Percentiles rank a stretch among this genome's conserved stretches.
Conservation (phyloP, 2,797 vertebrate species). For the Dendrocincla tyrannina region DNA sequence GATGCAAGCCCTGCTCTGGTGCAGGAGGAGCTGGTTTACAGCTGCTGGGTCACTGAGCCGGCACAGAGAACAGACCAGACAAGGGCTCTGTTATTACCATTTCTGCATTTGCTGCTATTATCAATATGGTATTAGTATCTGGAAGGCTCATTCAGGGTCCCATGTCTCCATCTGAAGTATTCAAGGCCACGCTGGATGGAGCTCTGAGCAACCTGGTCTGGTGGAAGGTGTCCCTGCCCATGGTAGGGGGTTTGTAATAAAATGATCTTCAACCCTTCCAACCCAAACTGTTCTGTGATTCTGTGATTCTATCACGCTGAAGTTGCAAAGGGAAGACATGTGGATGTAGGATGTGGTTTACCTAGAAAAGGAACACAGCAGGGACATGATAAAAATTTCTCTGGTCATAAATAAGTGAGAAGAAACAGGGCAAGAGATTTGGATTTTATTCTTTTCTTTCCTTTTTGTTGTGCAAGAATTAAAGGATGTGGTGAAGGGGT, state of each 20-base stretch:
- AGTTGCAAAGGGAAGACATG: not conserved
- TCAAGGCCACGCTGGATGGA: not conserved
- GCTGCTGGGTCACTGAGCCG: not conserved
- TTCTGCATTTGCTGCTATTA: not conserved
- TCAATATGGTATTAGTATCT: not conserved
- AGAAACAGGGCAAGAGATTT: not conserved
- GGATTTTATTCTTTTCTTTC: not conserved
- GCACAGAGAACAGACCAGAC: not conserved
- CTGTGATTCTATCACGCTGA: not conserved
- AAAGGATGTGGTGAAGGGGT: not conserved
- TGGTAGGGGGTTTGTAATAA: not conserved
- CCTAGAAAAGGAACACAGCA: not conserved
- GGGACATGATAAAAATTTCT: not conserved
- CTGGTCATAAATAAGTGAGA: not conserved
- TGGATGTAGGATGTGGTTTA: not conserved
- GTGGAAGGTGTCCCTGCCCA: not conserved
- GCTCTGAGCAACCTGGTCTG: not conserved
- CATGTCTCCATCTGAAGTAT: fast-evolving
- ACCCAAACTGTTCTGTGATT: not conserved
- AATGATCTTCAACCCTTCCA: not conserved
- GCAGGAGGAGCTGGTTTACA: not conserved
- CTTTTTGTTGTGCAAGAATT: not conserved
- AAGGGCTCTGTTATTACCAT: not conserved
- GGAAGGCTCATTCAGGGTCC: not conserved
- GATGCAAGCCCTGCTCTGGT: not conserved